Evolutionary conservation across 1,140 invertebrate species (phyloP).

Genomic region (Propsilocerus akamusi): DNA sequence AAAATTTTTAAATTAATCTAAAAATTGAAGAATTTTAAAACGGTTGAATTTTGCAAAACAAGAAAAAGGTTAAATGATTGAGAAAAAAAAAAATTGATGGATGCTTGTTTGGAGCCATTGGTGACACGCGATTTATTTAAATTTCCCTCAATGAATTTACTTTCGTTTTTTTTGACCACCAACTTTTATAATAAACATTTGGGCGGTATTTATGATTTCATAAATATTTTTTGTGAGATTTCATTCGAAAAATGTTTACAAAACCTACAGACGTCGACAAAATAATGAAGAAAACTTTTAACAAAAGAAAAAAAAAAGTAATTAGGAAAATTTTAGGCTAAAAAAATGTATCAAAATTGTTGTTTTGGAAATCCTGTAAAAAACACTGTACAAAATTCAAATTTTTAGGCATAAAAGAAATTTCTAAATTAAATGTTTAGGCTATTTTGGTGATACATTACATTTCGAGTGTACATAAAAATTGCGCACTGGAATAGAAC

Average conservation of each 20-base stretch:
- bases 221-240: neutral
- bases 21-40: neutral
- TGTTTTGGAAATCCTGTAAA: neutral
- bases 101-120: neutral
- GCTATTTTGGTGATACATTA: neutral
- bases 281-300: neutral
- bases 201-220: neutral
- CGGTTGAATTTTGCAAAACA: neutral
- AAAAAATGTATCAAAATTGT: neutral
- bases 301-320: neutral
- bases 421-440: neutral
- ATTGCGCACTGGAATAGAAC: neutral
- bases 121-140: neutral
- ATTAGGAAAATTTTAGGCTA: neutral
- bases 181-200: neutral
- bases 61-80: neutral
- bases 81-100: neutral
- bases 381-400: neutral
- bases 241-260: neutral
- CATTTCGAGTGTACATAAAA: neutral
- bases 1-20: slow-evolving; percentile 3
- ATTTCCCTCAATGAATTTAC: neutral
- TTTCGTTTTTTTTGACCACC: neutral
- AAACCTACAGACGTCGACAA: neutral
- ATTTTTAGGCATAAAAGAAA: neutral